Conservation (phyloP, 2,113 vertebrate species). For the Coregonus clupeaformis region DNA sequence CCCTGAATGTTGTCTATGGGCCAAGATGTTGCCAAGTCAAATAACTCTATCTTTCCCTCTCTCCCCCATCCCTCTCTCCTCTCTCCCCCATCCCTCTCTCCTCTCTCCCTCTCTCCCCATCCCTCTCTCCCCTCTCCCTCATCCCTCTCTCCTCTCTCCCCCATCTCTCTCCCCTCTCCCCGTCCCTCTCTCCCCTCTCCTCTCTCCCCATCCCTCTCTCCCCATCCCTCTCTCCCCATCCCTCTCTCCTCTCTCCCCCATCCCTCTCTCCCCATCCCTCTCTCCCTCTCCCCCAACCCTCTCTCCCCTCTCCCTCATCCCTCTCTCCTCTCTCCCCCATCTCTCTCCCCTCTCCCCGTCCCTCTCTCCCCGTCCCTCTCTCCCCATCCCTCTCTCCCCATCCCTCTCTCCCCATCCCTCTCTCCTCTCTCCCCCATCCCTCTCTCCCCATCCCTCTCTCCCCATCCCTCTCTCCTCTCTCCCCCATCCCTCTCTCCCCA, state of each 20-base stretch:
- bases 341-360: background rate
- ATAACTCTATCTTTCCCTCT: too few relatives aligned
- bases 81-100: too few relatives aligned
- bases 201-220: background rate
- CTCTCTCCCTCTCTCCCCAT: too few relatives aligned
- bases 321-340: slow-evolving; percentile 11
- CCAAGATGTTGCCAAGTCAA: too few relatives aligned
- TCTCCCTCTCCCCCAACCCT: background rate
- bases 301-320: slow-evolving; percentile 1
- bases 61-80: too few relatives aligned
- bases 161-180: slow-evolving; percentile 6
- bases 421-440: slow-evolving; percentile 5
- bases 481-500: slow-evolving; percentile 4
- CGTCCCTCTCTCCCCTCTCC: background rate
- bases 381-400: background rate
- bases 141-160: slow-evolving; percentile 3
- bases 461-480: slow-evolving; percentile 2
- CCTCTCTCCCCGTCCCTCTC: too few relatives aligned
- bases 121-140: background rate
- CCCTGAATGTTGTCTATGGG: too few relatives aligned
- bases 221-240: slow-evolving; percentile 10
- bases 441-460: too few relatives aligned
- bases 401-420: slow-evolving; percentile 12
- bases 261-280: background rate
- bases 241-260: slow-evolving; percentile 9